Percentiles rank a stretch among this genome's conserved stretches.
phyloP scores from a whole-genome alignment of 2,113 vertebrate species.

The Thunnus maccoyii region DNA sequence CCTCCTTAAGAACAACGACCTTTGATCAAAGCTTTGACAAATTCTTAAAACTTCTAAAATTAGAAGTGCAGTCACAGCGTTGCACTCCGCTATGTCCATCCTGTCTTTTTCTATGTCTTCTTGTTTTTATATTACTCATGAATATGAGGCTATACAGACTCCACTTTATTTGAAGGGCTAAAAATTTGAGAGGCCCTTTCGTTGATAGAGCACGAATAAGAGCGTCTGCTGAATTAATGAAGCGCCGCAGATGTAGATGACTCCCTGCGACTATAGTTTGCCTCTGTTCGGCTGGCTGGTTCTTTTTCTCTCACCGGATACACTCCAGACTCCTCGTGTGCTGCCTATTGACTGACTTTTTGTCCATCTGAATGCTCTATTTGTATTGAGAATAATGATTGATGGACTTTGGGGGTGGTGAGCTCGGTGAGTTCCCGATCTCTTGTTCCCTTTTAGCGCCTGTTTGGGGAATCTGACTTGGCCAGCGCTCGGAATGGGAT shows the following conservation, averaged over 20 bases:
- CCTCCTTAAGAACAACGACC: background rate
- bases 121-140: slow-evolving; percentile 23
- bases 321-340: slow-evolving; percentile 80
- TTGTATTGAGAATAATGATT: slow-evolving; percentile 81
- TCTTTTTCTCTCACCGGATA: slow-evolving; percentile 74
- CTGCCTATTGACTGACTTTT: slow-evolving; percentile 80
- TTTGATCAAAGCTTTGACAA: slow-evolving; percentile 35
- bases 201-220: slow-evolving; percentile 64
- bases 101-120: slow-evolving; percentile 17
- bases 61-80: background rate
- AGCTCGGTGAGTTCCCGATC: slow-evolving; percentile 61
- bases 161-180: slow-evolving; percentile 43
- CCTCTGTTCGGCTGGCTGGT: slow-evolving; percentile 75
- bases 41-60: background rate
- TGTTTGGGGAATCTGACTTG: slow-evolving; percentile 71
- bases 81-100: slow-evolving; percentile 20
- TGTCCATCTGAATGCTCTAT: slow-evolving; percentile 80
- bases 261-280: slow-evolving; percentile 58
- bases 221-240: slow-evolving; percentile 78
- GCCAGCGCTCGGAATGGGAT: slow-evolving; percentile 67
- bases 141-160: slow-evolving; percentile 43
- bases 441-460: slow-evolving; percentile 66
- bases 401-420: slow-evolving; percentile 77
- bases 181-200: slow-evolving; percentile 58
- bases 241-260: slow-evolving; percentile 74